Conservation (phyloP, 2,797 vertebrate species). For the Smutsia gigantea region DNA sequence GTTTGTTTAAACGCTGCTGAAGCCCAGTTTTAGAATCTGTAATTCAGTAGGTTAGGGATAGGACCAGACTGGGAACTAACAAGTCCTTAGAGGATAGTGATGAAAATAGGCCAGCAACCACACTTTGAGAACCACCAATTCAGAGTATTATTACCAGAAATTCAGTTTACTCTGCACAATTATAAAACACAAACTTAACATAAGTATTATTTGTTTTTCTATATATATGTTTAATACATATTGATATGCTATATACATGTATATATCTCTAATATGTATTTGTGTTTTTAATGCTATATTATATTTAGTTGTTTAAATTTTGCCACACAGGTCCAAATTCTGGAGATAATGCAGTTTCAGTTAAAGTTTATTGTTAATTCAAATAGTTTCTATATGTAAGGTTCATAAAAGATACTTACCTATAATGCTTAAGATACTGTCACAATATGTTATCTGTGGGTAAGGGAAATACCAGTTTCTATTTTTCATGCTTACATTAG, state of each 20-base stretch:
- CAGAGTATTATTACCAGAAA: not conserved
- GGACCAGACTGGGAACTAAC: not conserved
- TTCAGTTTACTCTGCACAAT: not conserved
- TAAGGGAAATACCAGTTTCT: not conserved
- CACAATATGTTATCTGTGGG: not conserved
- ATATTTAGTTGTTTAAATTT: not conserved
- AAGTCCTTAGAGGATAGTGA: not conserved
- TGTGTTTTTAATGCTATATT: not conserved
- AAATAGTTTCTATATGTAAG: constrained; percentile 22
- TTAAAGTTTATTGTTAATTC: not conserved
- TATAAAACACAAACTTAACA: not conserved
- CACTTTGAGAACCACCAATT: not conserved
- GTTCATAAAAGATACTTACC: not conserved
- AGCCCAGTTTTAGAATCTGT: not conserved
- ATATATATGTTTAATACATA: not conserved
- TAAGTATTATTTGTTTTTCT: not conserved
- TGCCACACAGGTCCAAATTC: not conserved
- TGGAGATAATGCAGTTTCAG: not conserved
- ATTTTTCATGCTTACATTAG: not conserved
- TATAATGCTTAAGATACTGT: not conserved
- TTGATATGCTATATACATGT: not conserved
- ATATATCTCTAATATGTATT: not conserved
- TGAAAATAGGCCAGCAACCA: not conserved
- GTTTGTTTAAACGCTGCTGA: not conserved
- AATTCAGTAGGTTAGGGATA: not conserved